Percentiles rank a stretch among this genome's conserved stretches.
These are phyloP conservation scores for Chaetogeoica ovagalla DNA, from an alignment of 2,888 invertebrate genomes.

Conservation along the genomic window DNA sequence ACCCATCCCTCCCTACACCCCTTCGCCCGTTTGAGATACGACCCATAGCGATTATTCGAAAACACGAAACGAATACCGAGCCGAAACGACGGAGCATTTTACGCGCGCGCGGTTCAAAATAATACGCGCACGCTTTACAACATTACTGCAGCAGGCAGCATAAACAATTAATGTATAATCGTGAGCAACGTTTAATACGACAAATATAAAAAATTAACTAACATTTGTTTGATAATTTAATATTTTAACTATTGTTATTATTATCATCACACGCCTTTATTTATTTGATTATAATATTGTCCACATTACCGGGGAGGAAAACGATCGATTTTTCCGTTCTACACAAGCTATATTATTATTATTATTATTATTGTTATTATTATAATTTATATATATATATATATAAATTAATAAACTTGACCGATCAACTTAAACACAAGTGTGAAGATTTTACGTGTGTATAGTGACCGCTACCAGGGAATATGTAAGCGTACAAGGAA, in stretches of 20 bases:
- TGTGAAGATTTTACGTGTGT: too few relatives aligned
- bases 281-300: conserved; percentile 11
- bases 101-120: not conserved
- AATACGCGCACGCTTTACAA: not conserved
- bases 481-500: conserved; percentile 2
- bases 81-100: not conserved
- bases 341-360: too few relatives aligned
- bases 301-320: not conserved
- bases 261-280: not conserved
- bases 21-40: not conserved
- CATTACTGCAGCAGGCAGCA: too few relatives aligned
- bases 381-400: too few relatives aligned
- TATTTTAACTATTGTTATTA: not conserved
- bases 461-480: not conserved
- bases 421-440: too few relatives aligned
- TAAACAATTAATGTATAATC: not conserved
- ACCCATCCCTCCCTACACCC: too few relatives aligned
- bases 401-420: too few relatives aligned
- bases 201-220: not conserved
- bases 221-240: conserved; percentile 2
- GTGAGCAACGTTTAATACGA: not conserved
- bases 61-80: not conserved
- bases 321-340: not conserved
- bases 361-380: too few relatives aligned
- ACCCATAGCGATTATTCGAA: conserved; percentile 3